Base-by-base conservation (phyloP, 2,888 invertebrate species). In the Sycophila texana region DNA sequence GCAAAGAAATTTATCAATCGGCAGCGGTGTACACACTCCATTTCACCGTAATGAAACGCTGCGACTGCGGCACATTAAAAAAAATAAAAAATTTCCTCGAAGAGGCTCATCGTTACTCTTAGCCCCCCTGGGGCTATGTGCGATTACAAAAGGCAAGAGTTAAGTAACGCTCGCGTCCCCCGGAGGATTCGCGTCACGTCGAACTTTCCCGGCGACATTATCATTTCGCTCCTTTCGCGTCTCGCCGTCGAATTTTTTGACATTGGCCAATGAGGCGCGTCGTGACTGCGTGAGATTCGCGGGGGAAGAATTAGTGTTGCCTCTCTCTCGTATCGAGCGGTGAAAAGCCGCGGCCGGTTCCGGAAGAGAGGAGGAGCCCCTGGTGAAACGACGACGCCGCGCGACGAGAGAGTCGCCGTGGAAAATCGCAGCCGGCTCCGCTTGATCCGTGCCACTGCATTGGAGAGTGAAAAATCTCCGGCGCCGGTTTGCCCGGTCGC, bases 191-290 rank as follows among this genome's bases (percentile, higher is more conserved):
- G 13, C 60, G 67, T 73, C 67, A 67, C 77, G 47, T 73, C 47
- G 61, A 30, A 78, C 74, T 78, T 74, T 74, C 74, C 73, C 68
- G 57, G 16, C n/a, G 68, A 57, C 63, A 47, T 60, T 67, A 73
- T 61, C 73, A 55, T 68, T 49, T 73, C 73, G 55, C 58, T 49
- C 68, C 78, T 73, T 78, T 73, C 68, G 57, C 67, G 18, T 60
- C 3, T 12, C 57, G 13, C 5, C 53, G 30, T 53, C 51, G 53
- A 66, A 77, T 73, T 67, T 73, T 67, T 75, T 73, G 60, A 77
- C 22, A 73, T 67, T 72, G 67, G 20, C 30, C 26, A 77, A 77
- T 49, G 47, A 60, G 13, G 16, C 14, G 16, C n/a, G 5, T 4
- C 12, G 30, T 58, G 7, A 26, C 7, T 16, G 51, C 16, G 58